phyloP scores from a whole-genome alignment of 37 sponge, comb jelly and placozoan species.

The Beroe forskalii region DNA sequence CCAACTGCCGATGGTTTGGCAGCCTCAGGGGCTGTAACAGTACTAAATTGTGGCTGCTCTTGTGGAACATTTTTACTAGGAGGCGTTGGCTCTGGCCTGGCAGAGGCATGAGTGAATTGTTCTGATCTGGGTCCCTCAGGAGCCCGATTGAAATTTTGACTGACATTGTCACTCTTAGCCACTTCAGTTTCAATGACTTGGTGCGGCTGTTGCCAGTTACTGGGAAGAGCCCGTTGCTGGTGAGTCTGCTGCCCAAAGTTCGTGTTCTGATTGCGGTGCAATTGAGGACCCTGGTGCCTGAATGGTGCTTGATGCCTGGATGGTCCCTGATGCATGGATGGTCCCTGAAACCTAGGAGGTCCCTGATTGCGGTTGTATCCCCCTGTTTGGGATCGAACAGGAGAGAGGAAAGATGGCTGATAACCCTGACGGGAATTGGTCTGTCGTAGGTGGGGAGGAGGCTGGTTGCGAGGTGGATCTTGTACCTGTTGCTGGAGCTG shows the following conservation, averaged over 20 bases:
- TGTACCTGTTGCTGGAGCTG: background rate
- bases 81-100: no score
- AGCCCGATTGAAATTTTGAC: no score
- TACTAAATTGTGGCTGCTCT: no score
- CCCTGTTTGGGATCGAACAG: background rate
- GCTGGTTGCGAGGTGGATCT: background rate
- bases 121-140: background rate
- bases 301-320: no score
- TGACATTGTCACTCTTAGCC: background rate
- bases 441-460: no score
- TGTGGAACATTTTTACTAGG: no score
- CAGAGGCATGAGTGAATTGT: background rate
- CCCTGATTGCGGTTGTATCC: background rate
- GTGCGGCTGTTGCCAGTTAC: slow-evolving; percentile 20
- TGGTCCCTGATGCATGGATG: no score
- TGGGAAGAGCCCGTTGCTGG: background rate
- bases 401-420: no score
- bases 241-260: background rate
- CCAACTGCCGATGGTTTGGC: no score
- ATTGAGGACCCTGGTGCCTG: no score
- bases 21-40: no score
- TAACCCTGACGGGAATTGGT: no score
- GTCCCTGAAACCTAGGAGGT: background rate
- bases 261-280: background rate
- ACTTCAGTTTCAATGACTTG: background rate